Evolutionary conservation across 2,888 invertebrate species (phyloP).

Genomic region (Biston stratarius): DNA sequence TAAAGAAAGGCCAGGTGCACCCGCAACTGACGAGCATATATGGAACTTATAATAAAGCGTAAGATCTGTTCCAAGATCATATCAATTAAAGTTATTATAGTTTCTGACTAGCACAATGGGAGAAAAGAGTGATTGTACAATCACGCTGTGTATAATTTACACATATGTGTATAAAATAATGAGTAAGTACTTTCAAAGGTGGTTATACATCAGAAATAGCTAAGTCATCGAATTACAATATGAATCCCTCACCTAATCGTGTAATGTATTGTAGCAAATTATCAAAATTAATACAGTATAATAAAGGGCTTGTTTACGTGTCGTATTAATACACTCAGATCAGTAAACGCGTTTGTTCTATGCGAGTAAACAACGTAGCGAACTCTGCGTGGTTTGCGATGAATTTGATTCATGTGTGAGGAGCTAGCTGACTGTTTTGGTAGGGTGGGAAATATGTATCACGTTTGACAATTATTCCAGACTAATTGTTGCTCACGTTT

Average conservation of each 20-base stretch:
- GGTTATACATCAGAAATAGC: neutral
- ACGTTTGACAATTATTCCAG: neutral
- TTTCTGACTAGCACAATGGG: no score
- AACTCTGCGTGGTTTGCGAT: slow-evolving; percentile 2
- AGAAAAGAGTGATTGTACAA: no score
- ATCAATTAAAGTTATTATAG: no score
- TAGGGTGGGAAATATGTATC: neutral
- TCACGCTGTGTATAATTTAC: no score
- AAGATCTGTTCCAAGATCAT: no score
- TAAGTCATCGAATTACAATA: neutral
- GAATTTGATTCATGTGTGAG: slow-evolving; percentile 1
- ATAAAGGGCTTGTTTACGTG: slow-evolving; percentile 9
- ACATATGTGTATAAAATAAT: no score
- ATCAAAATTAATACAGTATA: slow-evolving; percentile 13
- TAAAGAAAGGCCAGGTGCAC: no score
- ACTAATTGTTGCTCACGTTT: no score
- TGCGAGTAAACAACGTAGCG: slow-evolving; percentile 16
- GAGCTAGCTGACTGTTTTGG: slow-evolving; percentile 2
- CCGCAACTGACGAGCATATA: no score
- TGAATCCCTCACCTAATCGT: neutral
- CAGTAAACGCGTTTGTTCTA: slow-evolving; percentile 13
- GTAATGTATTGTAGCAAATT: neutral
- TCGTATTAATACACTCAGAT: slow-evolving; percentile 22
- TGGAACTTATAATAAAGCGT: no score
- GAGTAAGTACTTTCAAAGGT: no score